Conservation (phyloP, 2,797 vertebrate genomes). For the Manis javanica region DNA sequence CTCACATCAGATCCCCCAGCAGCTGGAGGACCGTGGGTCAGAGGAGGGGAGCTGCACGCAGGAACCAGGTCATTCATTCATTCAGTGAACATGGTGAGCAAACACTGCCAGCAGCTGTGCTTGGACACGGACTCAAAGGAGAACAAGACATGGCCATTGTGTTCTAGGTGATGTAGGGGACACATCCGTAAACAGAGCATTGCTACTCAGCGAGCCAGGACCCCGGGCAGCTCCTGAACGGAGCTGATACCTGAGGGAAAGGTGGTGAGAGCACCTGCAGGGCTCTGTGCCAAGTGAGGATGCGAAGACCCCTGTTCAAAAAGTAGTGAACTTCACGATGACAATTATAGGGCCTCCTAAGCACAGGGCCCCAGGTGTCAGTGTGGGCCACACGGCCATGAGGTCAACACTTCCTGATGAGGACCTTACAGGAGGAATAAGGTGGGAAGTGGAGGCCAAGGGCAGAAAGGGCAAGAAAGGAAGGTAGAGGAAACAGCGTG, state of each 20-base stretch:
- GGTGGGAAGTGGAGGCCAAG: too few species aligned
- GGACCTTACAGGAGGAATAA: not conserved
- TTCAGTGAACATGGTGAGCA: not conserved
- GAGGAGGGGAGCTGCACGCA: too few species aligned
- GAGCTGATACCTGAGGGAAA: not conserved
- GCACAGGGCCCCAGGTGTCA: too few species aligned
- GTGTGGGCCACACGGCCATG: accelerated
- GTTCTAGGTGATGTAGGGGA: not conserved
- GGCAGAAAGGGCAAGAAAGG: not conserved
- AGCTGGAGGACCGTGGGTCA: too few species aligned
- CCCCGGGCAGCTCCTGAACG: accelerated
- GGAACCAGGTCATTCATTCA: not conserved
- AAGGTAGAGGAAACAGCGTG: not conserved
- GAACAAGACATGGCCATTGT: too few species aligned
- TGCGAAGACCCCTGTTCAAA: not conserved
- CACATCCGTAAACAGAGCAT: accelerated
- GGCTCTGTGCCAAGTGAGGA: not conserved
- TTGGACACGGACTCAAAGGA: not conserved
- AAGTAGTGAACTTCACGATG: too few species aligned
- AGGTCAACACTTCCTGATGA: not conserved
- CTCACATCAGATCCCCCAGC: too few species aligned
- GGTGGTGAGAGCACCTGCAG: too few species aligned
- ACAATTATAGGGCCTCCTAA: too few species aligned
- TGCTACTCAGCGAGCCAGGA: not conserved
- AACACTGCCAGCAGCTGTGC: not conserved